A percentile compares a stretch with the other conserved stretches of the same genome.
These are phyloP conservation scores for Agrotis puta DNA, from an alignment of 2,888 invertebrate species.

Conservation along the genomic window DNA sequence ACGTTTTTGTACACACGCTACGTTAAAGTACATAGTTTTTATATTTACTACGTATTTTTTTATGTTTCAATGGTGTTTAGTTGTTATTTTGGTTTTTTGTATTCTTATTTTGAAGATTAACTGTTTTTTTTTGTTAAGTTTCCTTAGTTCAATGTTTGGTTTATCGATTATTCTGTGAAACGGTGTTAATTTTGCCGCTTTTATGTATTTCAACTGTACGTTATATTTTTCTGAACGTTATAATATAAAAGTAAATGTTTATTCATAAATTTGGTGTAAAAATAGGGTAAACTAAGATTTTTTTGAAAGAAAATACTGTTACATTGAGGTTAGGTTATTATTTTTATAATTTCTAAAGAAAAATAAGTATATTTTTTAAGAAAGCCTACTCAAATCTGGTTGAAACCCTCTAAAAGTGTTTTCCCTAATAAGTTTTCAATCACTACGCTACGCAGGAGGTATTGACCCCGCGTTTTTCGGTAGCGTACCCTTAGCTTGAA, in stretches of 20 bases:
- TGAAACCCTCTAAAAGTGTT: no score
- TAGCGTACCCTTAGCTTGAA: neutral
- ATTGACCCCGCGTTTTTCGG: conserved; percentile 56
- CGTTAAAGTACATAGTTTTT: conserved; percentile 37
- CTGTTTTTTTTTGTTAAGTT: conserved; percentile 35
- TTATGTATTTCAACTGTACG: conserved; percentile 26
- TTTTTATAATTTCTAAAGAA: neutral
- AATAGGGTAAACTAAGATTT: neutral
- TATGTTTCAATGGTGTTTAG: conserved; percentile 2
- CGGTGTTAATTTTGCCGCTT: conserved; percentile 57
- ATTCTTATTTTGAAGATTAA: conserved; percentile 11
- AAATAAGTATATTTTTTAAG: neutral
- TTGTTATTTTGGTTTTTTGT: conserved; percentile 13
- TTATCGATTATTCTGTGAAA: conserved; percentile 63
- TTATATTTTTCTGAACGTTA: neutral
- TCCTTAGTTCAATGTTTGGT: conserved; percentile 51
- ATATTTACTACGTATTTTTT: conserved; percentile 28
- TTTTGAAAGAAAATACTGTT: conserved; percentile 1
- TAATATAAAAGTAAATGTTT: neutral
- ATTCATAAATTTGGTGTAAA: neutral
- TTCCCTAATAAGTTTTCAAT: neutral
- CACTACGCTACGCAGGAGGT: conserved; percentile 34
- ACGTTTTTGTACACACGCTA: conserved; percentile 55
- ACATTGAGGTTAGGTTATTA: conserved; percentile 41
- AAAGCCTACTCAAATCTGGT: neutral